Evolutionary conservation across 2,797 vertebrate species (phyloP), one percentile per base, ranked within the genome.

Genomic region (Halcyon badia): DNA sequence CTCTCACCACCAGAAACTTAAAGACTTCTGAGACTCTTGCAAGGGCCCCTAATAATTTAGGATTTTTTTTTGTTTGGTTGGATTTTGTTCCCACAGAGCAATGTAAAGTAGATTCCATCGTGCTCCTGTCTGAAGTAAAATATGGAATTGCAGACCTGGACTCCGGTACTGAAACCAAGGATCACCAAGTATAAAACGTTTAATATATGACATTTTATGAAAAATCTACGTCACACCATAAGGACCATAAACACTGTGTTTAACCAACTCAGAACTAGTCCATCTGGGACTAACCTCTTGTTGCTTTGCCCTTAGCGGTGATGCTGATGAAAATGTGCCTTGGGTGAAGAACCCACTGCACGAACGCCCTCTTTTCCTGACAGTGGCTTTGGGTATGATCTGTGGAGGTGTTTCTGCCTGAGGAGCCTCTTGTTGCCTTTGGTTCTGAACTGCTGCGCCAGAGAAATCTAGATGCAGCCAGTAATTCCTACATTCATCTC

Each of bases 401-500:
- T 87, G 62, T 4, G 6, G 48, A 65, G 35, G 20, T 49, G 39
- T 37, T 95, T 77, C 51, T 92, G n/a, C 33, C 58, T 69, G 65
- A 79, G 52, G 42, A 90, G 26, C 10, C 19, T 48, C 25, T 94
- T 6, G 0, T 76, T 54, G 13, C 25, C 51, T 89, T 73, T 2
- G 0, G 8, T 46, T 79, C 41, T 89, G 66, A 84, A n/a, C 58
- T 5, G 5, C 22, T 89, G 49, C 26, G 15, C 31, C 35, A 60
- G 26, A 7, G 15, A 83, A n/a, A 70, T 37, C 42, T 70, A 79
- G 49, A 30, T 41, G 37, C n/a, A 37, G 25, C 11, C 56, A n/a
- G 9, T 28, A 66, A 58, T 57, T 65, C 49, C 41, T 56, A 3
- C 0, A 1, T 0, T 3, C 33, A 25, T 22, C 14, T n/a, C 2